phyloP scores from a whole-genome alignment of 1,140 invertebrate genomes.

The Forficula auricularia region DNA sequence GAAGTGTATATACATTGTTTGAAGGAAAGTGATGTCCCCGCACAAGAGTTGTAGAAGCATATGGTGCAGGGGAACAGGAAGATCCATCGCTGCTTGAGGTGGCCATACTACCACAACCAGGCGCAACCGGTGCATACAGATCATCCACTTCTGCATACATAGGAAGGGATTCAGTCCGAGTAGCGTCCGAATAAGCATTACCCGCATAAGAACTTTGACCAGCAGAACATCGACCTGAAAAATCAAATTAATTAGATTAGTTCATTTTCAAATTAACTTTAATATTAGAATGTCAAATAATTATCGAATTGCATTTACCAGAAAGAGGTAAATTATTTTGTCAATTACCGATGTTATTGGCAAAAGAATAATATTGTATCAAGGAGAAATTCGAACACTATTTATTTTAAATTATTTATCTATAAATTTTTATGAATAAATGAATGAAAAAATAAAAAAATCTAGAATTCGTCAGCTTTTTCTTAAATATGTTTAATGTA shows the following conservation, averaged over 20 bases:
- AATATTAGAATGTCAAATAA: too few relatives aligned
- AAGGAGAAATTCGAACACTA: too few relatives aligned
- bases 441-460: too few relatives aligned
- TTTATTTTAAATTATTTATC: too few relatives aligned
- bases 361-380: too few relatives aligned
- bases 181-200: neutral
- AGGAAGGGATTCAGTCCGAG: neutral
- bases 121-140: neutral
- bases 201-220: neutral
- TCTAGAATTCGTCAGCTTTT: too few relatives aligned
- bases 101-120: neutral
- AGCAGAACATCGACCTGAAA: neutral
- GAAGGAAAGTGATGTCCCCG: neutral
- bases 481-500: too few relatives aligned
- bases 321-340: too few relatives aligned
- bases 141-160: slow-evolving; percentile 9
- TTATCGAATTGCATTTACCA: too few relatives aligned
- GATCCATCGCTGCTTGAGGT: slow-evolving; percentile 6
- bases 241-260: neutral
- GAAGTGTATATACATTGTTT: neutral
- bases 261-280: neutral
- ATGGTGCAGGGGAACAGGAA: slow-evolving; percentile 7
- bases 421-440: too few relatives aligned
- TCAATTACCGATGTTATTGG: too few relatives aligned
- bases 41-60: slow-evolving; percentile 11